phyloP scores from a whole-genome alignment of 2,888 invertebrate genomes.

The Dryomyza anilis region DNA sequence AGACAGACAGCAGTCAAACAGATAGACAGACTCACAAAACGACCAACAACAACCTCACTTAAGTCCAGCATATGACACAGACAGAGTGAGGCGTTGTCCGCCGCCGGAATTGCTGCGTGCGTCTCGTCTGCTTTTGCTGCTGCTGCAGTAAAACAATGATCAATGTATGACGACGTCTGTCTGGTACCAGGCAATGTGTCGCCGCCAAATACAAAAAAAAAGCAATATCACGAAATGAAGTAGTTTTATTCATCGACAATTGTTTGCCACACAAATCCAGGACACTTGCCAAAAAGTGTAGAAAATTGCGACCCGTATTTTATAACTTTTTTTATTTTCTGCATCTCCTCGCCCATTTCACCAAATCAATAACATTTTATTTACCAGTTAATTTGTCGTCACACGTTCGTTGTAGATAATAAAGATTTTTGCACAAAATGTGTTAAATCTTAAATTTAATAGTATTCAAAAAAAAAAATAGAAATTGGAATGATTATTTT shows the following conservation, averaged over 20 bases:
- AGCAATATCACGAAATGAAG: not conserved
- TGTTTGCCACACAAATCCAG: no score
- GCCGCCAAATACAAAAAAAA: not conserved
- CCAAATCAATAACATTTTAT: not conserved
- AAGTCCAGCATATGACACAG: not conserved
- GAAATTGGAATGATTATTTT: slow-evolving; percentile 13
- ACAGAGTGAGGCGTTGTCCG: slow-evolving; percentile 13
- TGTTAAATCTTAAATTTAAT: not conserved
- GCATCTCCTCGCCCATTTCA: no score
- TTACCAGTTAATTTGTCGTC: not conserved
- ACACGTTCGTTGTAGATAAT: not conserved
- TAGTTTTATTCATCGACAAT: no score
- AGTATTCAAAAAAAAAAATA: no score
- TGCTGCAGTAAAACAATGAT: not conserved
- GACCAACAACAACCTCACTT: not conserved
- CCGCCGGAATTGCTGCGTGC: not conserved
- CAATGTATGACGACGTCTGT: not conserved
- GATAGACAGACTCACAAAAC: not conserved
- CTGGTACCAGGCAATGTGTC: not conserved
- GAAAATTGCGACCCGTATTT: no score
- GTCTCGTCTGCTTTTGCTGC: not conserved
- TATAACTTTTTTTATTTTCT: no score
- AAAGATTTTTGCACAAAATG: not conserved
- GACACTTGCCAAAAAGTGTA: no score
- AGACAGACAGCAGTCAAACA: not conserved